Conservation (phyloP, 2,888 invertebrate genomes). For the Athalia cordata region DNA sequence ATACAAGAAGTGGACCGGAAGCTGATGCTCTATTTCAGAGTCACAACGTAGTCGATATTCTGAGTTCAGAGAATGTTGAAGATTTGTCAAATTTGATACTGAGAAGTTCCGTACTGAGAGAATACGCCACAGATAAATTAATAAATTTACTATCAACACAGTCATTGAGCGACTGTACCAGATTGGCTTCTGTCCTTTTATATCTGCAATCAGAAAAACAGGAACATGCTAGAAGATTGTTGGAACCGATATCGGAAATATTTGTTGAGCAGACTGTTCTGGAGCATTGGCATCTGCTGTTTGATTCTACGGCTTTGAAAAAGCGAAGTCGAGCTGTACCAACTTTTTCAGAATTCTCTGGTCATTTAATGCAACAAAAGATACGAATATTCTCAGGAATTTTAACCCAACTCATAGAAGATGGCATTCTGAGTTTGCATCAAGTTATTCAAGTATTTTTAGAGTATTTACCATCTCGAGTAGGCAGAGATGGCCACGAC, state of each 20-base stretch:
- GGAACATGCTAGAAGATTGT: constrained; percentile 72
- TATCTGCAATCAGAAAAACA: constrained; percentile 76
- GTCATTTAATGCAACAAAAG: constrained; percentile 74
- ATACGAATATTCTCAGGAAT: constrained; percentile 74
- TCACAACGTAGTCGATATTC: constrained; percentile 68
- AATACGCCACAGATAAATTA: constrained; percentile 77
- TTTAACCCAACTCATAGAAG: constrained; percentile 74
- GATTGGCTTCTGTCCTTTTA: constrained; percentile 73
- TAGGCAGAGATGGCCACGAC: constrained; percentile 75
- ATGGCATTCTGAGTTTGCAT: constrained; percentile 71
- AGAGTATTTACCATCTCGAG: constrained; percentile 81
- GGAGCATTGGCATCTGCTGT: constrained; percentile 75
- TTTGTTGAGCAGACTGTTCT: constrained; percentile 71
- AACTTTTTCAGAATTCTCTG: constrained; percentile 77
- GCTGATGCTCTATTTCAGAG: constrained; percentile 73
- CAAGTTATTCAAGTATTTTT: constrained; percentile 77
- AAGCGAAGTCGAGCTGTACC: constrained; percentile 67
- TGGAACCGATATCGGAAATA: constrained; percentile 72
- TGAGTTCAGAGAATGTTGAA: constrained; percentile 63
- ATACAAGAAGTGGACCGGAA: constrained; percentile 72
- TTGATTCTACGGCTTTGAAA: constrained; percentile 73
- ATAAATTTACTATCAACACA: constrained; percentile 72
- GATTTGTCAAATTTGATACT: constrained; percentile 75
- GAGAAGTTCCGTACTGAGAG: constrained; percentile 75
- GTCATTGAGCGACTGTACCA: constrained; percentile 67